Base-by-base conservation (phyloP, 2,797 vertebrate genomes). In the Amphiprion clarkii region DNA sequence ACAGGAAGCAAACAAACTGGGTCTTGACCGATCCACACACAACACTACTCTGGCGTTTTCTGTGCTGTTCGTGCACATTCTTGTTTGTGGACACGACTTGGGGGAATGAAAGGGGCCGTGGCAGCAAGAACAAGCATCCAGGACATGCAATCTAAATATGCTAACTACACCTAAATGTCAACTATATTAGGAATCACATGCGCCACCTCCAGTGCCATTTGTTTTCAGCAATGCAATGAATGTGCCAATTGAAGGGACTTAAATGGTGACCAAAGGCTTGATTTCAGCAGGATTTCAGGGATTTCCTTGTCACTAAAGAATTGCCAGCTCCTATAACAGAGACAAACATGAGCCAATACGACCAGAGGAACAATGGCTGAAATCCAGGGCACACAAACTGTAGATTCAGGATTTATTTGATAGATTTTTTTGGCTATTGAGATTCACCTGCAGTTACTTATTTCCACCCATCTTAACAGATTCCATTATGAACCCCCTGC, bases 401-500 rank as follows among this genome's bases (percentile, higher is more conserved):
- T 55, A 60, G 1, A 4, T 62, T 42, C 2, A 64, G 25, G 55
- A 54, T 63, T 27, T 39, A 31, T 74, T 61, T 68, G 6, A 21
- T 14, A 2, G 4, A 6, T 44, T 11, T 25, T 44, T 17, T 31
- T 42, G 39, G 46, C 31, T 57, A 53, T 60, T 82, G 33, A 71
- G 42, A 75, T 73, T 79, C 54, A 87, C 64, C 66, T 61, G 53
- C 53, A 55, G 58, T 67, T 68, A 66, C 40, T 68, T 29, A 71
- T 83, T 81, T 76, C 36, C 27, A 76, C 33, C 56, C 7, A 51
- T 76, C 67, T 65, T 64, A 84, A 82, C 46, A 63, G 39, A 76
- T 81, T 72, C 57, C 39, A 85, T 81, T 86, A 59, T 80, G 42
- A 78, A 60, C 51, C 36, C 16, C 84, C 77, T 68, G 65, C 67